These are phyloP conservation scores for Probaryconus sp. DNA, from an alignment of 1,140 invertebrate genomes.

Conservation along the genomic window DNA sequence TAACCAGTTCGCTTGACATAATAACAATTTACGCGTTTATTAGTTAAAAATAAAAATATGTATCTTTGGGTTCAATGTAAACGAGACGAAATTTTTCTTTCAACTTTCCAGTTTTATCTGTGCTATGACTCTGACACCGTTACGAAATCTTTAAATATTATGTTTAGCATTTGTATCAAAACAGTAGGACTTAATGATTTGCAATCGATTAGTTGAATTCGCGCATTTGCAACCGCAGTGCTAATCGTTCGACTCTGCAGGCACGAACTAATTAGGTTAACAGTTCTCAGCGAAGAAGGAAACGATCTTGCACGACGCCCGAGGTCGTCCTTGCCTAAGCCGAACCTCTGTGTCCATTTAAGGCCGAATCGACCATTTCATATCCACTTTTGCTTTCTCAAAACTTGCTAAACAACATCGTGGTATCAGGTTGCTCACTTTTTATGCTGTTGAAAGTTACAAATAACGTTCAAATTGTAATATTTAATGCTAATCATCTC, in stretches of 20 bases:
- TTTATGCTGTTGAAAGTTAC: slow-evolving; percentile 41
- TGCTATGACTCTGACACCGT: too few species aligned
- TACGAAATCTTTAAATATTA: too few species aligned
- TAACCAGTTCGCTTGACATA: too few species aligned
- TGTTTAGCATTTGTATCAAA: too few species aligned
- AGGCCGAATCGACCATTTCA: slow-evolving; percentile 64
- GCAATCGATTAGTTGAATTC: slow-evolving; percentile 14
- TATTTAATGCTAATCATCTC: slow-evolving; percentile 23
- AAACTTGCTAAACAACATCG: slow-evolving; percentile 31
- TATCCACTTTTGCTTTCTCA: slow-evolving; percentile 55
- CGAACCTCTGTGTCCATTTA: slow-evolving; percentile 59
- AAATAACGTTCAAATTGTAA: slow-evolving; percentile 34
- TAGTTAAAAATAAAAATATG: too few species aligned
- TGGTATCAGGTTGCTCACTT: slow-evolving; percentile 17
- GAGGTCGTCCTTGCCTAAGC: slow-evolving; percentile 66
- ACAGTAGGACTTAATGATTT: too few species aligned
- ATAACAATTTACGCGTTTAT: too few species aligned
- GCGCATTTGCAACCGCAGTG: slow-evolving; percentile 7
- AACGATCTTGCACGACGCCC: slow-evolving; percentile 44
- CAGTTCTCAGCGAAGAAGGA: slow-evolving; percentile 50
- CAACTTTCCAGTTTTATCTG: too few species aligned
- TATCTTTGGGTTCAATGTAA: too few species aligned
- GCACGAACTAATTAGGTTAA: slow-evolving; percentile 62
- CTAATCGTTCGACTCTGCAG: slow-evolving; percentile 32
- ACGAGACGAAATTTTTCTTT: too few species aligned